phyloP scores from a whole-genome alignment of 2,888 invertebrate species.

The Pachliopta kotzebuea region DNA sequence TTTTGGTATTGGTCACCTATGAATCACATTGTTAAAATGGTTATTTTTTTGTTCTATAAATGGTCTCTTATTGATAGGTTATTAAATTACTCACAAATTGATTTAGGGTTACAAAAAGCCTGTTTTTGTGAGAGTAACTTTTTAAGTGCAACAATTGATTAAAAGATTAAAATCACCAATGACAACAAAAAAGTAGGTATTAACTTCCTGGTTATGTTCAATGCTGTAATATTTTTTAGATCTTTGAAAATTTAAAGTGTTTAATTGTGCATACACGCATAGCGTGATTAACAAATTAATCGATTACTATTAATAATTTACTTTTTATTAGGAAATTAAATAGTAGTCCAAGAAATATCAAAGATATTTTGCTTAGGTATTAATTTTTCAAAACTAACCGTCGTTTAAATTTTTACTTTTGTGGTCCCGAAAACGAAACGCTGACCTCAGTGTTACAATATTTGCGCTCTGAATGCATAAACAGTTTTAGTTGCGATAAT shows the following conservation, averaged over 20 bases:
- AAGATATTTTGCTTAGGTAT: too few relatives aligned
- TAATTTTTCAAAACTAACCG: too few relatives aligned
- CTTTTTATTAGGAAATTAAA: neutral
- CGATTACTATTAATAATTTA: neutral
- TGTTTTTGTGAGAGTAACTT: slow-evolving; percentile 8
- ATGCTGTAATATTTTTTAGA: slow-evolving; percentile 5
- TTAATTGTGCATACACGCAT: neutral
- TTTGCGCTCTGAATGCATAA: too few relatives aligned
- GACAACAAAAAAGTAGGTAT: neutral
- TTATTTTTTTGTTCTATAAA: neutral
- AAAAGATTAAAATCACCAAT: neutral
- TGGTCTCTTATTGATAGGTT: neutral
- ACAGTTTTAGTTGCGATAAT: too few relatives aligned
- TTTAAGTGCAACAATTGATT: slow-evolving; percentile 18
- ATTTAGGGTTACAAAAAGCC: neutral
- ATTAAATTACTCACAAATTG: slow-evolving; percentile 5
- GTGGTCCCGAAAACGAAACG: too few relatives aligned
- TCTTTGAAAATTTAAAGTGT: slow-evolving; percentile 12
- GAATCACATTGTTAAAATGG: neutral
- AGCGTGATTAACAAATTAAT: neutral
- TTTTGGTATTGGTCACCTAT: neutral
- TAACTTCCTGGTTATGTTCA: slow-evolving; percentile 22
- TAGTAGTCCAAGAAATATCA: too few relatives aligned
- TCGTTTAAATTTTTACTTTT: too few relatives aligned
- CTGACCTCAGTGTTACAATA: too few relatives aligned